Evolutionary conservation across 2,888 invertebrate genomes (phyloP), one percentile per base, ranked within the genome.

Genomic region (Epirrita christyi): DNA sequence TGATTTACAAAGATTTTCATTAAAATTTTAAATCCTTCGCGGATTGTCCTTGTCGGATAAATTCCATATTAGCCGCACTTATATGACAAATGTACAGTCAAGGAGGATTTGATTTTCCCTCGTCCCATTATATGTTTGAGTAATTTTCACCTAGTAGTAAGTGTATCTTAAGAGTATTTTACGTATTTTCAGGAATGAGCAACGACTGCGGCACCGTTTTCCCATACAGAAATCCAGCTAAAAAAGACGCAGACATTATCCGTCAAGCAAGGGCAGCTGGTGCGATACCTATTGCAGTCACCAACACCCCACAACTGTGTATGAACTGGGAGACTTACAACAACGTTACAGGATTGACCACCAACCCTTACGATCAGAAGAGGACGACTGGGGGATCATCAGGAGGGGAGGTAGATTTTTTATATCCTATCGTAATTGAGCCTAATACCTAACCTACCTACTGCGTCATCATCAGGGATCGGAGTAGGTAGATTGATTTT

Each of bases 301-400:
- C 98, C 36, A 98, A 98, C 80, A 96, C 97, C 0, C 97, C 98
- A 0, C 98, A 98, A 76, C 91, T 97, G 45, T 98, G 98, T 74
- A 93, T 98, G 94, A 96, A 96, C 91, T 97, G 96, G 95, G 98
- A 98, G 85, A 97, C 97, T 0, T 95, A 94, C 69, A 98, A 98
- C 86, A 96, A 95, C 56, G 94, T 98, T 0, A 96, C 96, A 36
- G 98, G 99, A 0, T 93, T 95, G 41, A 97, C 98, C 0, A 94
- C 93, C 75, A 99, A 98, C 86, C 98, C 98, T 0, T 98, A 98
- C 76, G 96, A 98, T 78, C 94, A 95, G 51, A 94, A 93, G 28
- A 93, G 96, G 65, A 97, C 95, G 0, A 94, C 95, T 4, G 98
- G 98, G 0, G 98, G 98, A 6, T 98, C 98, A 11, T 97, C 98